Evolutionary conservation across 2,113 vertebrate species (phyloP).

Genomic region (Crotalus tigris): DNA sequence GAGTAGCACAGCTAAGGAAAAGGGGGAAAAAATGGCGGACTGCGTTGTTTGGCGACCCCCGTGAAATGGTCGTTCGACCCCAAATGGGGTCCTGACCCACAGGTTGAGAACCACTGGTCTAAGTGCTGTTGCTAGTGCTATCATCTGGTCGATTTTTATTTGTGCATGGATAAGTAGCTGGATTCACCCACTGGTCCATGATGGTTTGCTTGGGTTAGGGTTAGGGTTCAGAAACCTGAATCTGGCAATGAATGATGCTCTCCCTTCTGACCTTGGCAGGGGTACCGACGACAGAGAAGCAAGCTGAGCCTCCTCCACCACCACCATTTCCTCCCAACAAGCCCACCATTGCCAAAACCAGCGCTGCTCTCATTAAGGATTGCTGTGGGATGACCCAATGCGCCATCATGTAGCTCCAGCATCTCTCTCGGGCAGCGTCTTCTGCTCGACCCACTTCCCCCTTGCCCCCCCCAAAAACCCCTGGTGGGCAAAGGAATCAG

Average conservation of each 20-base stretch:
- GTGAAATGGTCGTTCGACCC: no score
- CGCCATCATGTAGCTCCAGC: conserved; percentile 83
- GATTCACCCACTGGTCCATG: neutral
- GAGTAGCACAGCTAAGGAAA: no score
- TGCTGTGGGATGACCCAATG: conserved; percentile 95
- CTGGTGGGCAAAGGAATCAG: conserved; percentile 42
- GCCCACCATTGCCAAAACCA: conserved; percentile 88
- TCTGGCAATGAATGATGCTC: conserved; percentile 26
- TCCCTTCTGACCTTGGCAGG: conserved; percentile 67
- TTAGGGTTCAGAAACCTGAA: neutral
- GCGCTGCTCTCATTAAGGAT: conserved; percentile 90
- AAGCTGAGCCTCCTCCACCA: conserved; percentile 70
- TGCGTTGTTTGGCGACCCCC: no score
- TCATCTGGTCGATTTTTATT: neutral
- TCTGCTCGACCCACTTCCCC: neutral
- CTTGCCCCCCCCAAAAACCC: neutral
- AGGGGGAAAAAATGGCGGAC: no score
- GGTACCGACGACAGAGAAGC: conserved; percentile 82
- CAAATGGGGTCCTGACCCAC: no score
- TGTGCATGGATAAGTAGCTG: neutral
- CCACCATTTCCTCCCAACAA: conserved; percentile 74
- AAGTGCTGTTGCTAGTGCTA: neutral
- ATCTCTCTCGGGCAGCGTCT: conserved; percentile 13
- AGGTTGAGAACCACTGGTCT: no score
- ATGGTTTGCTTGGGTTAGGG: neutral